A percentile compares a stretch with the other conserved stretches of the same genome.
These are phyloP conservation scores for Sylvietta virens DNA, from an alignment of 2,113 vertebrate genomes.

Conservation along the genomic window DNA sequence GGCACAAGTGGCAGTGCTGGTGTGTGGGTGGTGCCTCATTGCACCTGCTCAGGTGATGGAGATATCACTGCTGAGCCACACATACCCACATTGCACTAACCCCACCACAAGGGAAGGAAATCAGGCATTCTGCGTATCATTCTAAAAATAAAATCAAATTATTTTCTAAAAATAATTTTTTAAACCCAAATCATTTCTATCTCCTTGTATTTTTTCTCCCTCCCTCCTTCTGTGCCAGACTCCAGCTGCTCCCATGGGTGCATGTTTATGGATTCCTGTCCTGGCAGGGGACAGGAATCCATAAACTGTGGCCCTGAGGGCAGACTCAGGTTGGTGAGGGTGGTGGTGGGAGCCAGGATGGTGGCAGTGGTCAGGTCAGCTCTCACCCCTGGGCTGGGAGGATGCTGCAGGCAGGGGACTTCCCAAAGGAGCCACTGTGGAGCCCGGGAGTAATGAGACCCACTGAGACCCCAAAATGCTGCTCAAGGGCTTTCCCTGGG, in stretches of 20 bases:
- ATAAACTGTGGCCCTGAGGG: not conserved
- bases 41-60: not conserved
- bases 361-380: not conserved
- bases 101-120: not conserved
- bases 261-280: too few relatives aligned
- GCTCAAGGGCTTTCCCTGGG: not conserved
- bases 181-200: not conserved
- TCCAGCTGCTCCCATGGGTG: not conserved
- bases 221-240: not conserved
- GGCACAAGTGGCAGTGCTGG: fast-evolving
- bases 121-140: fast-evolving
- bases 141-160: too few relatives aligned
- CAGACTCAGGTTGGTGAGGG: not conserved
- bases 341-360: not conserved
- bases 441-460: not conserved
- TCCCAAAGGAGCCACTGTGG: not conserved
- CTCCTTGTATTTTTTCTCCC: not conserved
- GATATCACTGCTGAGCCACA: not conserved
- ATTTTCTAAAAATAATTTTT: not conserved
- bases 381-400: not conserved
- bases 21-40: not conserved
- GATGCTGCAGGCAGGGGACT: fast-evolving
- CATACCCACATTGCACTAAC: fast-evolving
- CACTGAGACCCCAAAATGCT: not conserved
- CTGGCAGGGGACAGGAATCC: not conserved